phyloP scores from a whole-genome alignment of 2,113 vertebrate genomes.

The Genyomyrus donnyi region DNA sequence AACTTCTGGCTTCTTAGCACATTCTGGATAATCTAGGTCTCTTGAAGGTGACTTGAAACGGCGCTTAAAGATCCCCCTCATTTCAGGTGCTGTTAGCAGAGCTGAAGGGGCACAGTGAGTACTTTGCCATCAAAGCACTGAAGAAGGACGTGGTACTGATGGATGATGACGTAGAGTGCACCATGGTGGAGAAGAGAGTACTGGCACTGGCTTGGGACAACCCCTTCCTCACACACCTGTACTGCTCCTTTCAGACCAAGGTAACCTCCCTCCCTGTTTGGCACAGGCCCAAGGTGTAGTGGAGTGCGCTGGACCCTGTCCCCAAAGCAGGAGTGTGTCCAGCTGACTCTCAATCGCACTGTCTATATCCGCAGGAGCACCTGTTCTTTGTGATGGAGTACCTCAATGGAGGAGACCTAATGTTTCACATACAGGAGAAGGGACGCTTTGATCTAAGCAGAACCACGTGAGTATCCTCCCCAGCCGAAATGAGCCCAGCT shows the following conservation, averaged over 20 bases:
- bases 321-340: background rate
- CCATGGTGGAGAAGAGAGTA: constrained; percentile 96
- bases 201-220: constrained; percentile 90
- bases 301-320: background rate
- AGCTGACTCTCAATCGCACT: background rate
- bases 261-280: constrained; percentile 43
- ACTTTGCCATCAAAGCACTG: constrained; percentile 88
- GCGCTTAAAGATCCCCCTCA: background rate
- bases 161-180: constrained; percentile 95
- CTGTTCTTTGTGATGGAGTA: constrained; percentile 99
- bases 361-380: constrained; percentile 71
- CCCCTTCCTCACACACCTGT: constrained; percentile 93
- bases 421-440: constrained; percentile 99
- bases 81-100: constrained; percentile 86
- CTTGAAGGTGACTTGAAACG: background rate
- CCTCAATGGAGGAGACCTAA: constrained; percentile 91
- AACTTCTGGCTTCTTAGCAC: background rate
- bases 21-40: constrained; percentile 1
- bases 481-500: background rate
- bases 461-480: constrained; percentile 68
- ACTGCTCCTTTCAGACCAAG: constrained; percentile 92
- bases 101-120: constrained; percentile 80
- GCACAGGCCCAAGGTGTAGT: too few species aligned
- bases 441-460: constrained; percentile 91
- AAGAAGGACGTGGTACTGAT: constrained; percentile 99